Evolutionary conservation across 2,113 vertebrate genomes (phyloP).

Genomic region (Apeltes quadracus): DNA sequence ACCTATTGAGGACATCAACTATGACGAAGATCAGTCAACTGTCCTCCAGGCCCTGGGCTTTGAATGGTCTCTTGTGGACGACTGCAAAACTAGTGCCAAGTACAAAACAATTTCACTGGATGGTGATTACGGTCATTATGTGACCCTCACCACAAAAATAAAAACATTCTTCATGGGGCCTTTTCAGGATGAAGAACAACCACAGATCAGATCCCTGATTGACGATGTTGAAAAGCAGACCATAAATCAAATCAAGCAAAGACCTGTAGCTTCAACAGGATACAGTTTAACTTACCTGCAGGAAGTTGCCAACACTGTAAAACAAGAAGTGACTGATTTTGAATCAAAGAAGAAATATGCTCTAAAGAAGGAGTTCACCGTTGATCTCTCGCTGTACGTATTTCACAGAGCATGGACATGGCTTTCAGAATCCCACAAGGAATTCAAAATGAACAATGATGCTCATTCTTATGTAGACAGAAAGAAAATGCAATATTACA

Average conservation of each 20-base stretch:
- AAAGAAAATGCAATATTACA: slow-evolving; percentile 75
- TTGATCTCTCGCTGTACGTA: slow-evolving; percentile 66
- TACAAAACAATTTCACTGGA: background rate
- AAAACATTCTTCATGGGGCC: too few species aligned
- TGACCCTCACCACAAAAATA: background rate
- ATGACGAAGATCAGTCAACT: accelerated
- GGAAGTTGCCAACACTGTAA: slow-evolving; percentile 62
- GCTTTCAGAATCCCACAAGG: slow-evolving; percentile 63
- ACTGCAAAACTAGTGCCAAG: accelerated
- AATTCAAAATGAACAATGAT: slow-evolving; percentile 70
- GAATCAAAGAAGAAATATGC: background rate
- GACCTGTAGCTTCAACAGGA: slow-evolving; percentile 41
- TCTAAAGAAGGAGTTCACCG: slow-evolving; percentile 59
- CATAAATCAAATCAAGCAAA: background rate
- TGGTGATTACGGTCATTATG: slow-evolving; percentile 22
- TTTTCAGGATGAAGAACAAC: background rate
- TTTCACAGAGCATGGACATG: slow-evolving; percentile 30
- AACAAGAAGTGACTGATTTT: background rate
- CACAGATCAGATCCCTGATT: background rate
- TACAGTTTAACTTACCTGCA: slow-evolving; percentile 27
- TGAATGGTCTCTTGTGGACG: background rate
- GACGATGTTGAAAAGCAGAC: background rate
- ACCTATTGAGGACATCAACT: slow-evolving; percentile 27
- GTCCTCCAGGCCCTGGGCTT: background rate
- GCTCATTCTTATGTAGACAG: slow-evolving; percentile 54